A percentile compares a stretch with the other conserved stretches of the same genome.
These are phyloP conservation scores for Cydia splendana DNA, from an alignment of 1,140 invertebrate species.

Conservation along the genomic window DNA sequence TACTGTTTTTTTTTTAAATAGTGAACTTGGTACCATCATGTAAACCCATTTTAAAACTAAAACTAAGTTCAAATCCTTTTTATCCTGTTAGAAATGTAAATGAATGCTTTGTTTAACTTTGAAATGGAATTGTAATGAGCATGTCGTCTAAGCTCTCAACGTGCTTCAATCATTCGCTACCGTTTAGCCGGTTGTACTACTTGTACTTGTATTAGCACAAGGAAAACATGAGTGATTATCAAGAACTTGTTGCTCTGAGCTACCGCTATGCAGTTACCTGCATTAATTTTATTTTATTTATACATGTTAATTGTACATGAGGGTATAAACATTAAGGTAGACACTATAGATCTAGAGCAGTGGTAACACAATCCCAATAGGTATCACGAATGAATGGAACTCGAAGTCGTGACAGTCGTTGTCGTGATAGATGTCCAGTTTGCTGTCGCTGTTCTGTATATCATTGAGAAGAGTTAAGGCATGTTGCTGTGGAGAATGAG, in stretches of 20 bases:
- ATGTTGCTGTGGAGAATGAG: no score
- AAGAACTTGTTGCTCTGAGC: constrained; percentile 2
- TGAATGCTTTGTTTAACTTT: neutral
- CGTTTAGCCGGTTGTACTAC: neutral
- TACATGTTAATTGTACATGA: no score
- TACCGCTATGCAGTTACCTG: neutral
- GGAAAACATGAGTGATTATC: constrained; percentile 14
- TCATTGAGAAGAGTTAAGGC: no score
- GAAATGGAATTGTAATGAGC: neutral
- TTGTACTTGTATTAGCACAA: neutral
- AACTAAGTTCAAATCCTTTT: neutral
- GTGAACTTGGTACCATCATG: neutral
- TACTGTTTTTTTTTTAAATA: neutral
- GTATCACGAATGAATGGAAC: no score
- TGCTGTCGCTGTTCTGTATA: no score
- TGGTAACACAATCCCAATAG: no score
- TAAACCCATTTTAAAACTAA: no score
- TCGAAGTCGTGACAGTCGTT: no score
- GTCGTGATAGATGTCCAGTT: no score
- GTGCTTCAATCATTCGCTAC: neutral
- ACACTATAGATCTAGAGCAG: no score
- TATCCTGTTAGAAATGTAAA: constrained; percentile 16
- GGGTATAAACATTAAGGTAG: no score
- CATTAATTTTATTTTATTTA: no score
- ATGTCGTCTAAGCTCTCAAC: neutral